Evolutionary conservation across 2,113 vertebrate species (phyloP).

Genomic region (Hippocampus barbouri): DNA sequence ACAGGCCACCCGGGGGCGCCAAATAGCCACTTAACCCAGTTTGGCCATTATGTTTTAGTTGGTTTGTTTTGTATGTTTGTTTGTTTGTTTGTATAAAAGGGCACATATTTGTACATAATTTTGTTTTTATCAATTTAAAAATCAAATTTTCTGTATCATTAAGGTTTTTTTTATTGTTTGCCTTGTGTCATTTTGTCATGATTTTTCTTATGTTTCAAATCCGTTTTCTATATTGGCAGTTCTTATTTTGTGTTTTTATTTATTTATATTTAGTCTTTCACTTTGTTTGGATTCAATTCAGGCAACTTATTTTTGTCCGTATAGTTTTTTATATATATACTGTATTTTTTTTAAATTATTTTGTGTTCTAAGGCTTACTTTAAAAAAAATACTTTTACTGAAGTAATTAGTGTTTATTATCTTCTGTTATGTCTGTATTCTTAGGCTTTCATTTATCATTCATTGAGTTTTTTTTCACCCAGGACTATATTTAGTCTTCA

Average conservation of each 20-base stretch:
- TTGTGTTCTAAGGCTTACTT: not conserved
- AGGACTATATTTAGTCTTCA: too few species aligned
- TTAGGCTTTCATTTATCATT: not conserved
- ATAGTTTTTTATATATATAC: too few species aligned
- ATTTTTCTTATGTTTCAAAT: not conserved
- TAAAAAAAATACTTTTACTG: too few species aligned
- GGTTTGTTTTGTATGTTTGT: too few species aligned
- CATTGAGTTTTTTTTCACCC: too few species aligned
- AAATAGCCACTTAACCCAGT: not conserved
- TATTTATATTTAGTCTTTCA: not conserved
- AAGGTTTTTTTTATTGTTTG: not conserved
- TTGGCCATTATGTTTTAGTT: not conserved
- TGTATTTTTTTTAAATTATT: not conserved
- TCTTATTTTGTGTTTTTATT: not conserved
- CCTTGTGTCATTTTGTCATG: not conserved
- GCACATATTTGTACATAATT: too few species aligned
- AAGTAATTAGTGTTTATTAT: not conserved
- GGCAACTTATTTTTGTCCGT: too few species aligned
- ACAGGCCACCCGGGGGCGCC: not conserved
- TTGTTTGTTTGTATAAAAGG: too few species aligned
- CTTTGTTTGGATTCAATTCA: not conserved
- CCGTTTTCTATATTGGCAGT: not conserved
- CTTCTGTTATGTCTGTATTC: not conserved
- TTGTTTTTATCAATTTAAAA: not conserved
- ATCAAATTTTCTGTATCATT: too few species aligned